Percentiles rank a stretch among this genome's conserved stretches.
These are phyloP conservation scores for Phaethon lepturus DNA, from an alignment of 2,113 vertebrate species.

Conservation along the genomic window DNA sequence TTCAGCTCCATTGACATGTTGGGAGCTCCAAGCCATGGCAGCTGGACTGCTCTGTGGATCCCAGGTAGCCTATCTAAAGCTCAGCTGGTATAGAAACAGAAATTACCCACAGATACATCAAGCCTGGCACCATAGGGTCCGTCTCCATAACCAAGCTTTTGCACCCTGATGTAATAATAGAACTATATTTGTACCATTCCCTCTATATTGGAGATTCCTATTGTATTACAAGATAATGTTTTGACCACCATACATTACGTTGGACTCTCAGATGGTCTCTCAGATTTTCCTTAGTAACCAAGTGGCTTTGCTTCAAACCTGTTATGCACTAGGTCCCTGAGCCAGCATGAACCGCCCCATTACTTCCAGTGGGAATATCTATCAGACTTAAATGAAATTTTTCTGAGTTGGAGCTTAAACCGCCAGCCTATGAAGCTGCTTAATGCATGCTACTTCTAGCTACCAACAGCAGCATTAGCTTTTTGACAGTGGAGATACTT, in stretches of 20 bases:
- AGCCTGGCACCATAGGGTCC: background rate
- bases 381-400: background rate
- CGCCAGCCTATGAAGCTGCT: background rate
- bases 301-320: background rate
- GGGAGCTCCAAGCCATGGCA: background rate
- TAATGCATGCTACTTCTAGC: background rate
- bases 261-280: background rate
- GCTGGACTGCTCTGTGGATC: background rate
- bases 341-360: background rate
- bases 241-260: background rate
- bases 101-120: background rate
- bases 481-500: background rate
- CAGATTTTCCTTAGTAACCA: background rate
- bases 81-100: background rate
- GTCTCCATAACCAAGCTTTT: background rate
- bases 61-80: background rate
- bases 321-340: background rate
- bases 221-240: background rate
- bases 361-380: background rate
- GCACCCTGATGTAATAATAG: background rate
- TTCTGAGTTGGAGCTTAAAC: background rate
- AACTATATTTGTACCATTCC: background rate
- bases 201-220: background rate
- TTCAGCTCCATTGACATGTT: background rate
- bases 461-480: slow-evolving; percentile 10